Evolutionary conservation across 2,888 invertebrate species (phyloP), one percentile per base, ranked within the genome.

Genomic region (Cyclophora albipunctata): DNA sequence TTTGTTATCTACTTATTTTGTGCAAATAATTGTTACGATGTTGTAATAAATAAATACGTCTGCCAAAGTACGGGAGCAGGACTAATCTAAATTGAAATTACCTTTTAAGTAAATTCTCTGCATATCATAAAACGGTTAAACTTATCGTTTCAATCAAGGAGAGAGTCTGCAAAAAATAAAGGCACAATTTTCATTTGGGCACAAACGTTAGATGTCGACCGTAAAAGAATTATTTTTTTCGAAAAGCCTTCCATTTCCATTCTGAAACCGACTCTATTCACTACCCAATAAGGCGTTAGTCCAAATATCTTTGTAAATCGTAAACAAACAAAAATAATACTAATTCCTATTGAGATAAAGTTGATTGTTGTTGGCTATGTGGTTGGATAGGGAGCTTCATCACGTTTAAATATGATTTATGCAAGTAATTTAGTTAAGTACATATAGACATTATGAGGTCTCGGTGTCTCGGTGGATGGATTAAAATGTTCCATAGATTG

Each of bases 321-420:
- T 37, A 37, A 5, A 37, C 37, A 37, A 37, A 37, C 55, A 60
- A 75, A 65, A 69, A 61, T 67, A 59, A 45, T 50, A 61, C 64
- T 69, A 65, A 71, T 63, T 47, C 52, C 51, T 34, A 20, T 40
- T 3, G 47, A 4, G 34, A 58, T 73, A 74, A 56, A 63, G 78
- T 67, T 60, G 64, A 42, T 64, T 68, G 69, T 78, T 59, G 69
- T 53, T 37, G 37, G 5, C 55, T 67, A 48, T 55, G 54, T 40
- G 47, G 52, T 53, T 55, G 51, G 49, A 59, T 59, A 70, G 67
- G 63, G 57, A 53, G 59, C 67, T 67, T 85, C 84, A 78, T 84
- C 84, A 84, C 85, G 83, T 85, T 85, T 81, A 83, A 84, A 86
- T 86, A 87, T 87, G 87, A 87, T 86, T 86, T 87, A 87, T 87